Evolutionary conservation across 2,113 vertebrate genomes (phyloP), one percentile per base, ranked within the genome.

Genomic region (Gymnarchus niloticus): DNA sequence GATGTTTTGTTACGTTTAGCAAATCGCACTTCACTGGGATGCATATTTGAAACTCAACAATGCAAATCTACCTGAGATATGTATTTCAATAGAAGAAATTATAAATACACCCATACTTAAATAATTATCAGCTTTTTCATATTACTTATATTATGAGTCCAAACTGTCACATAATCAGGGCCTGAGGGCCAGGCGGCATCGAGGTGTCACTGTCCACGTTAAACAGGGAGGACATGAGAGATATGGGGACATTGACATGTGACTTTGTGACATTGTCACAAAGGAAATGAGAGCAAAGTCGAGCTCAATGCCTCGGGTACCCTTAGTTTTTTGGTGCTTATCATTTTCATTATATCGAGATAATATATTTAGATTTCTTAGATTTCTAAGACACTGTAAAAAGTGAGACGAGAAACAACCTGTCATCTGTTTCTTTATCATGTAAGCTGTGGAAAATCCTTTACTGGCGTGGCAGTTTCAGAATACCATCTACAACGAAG

Each of bases 351-450:
- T 17, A 54, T 17, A 14, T 1, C 8, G 12, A 54, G 12, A 8
- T 10, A 54, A 17, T 1, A 54, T 3, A 54, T 5, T 54, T 54
- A 81, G 56, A 81, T 81, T 61, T 12, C 59, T 6, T 78, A 78
- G 54, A 46, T 56, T 57, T 85, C 37, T 48, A 61, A 86, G 77
- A 51, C 25, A 82, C 41, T 46, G 41, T 85, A 12, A 41, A 52
- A 81, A 84, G 25, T 76, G 48, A n/a, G 23, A 57, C 56, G 6
- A 57, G 8, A 56, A 83, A 86, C 65, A 85, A 88, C 57, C 76
- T 25, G 6, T 52, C 48, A 54, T 56, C 76, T 85, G 59, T 83
- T 85, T 87, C 86, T 76, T 73, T 83, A 65, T 84, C 59, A 82
- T 81, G 25, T 33, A 85, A 85, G 44, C 65, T 77, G 76, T 83